Percentiles rank a stretch among this genome's conserved stretches.
These are phyloP conservation scores for Ceryle rudis DNA, from an alignment of 2,797 vertebrate genomes.

Conservation along the genomic window DNA sequence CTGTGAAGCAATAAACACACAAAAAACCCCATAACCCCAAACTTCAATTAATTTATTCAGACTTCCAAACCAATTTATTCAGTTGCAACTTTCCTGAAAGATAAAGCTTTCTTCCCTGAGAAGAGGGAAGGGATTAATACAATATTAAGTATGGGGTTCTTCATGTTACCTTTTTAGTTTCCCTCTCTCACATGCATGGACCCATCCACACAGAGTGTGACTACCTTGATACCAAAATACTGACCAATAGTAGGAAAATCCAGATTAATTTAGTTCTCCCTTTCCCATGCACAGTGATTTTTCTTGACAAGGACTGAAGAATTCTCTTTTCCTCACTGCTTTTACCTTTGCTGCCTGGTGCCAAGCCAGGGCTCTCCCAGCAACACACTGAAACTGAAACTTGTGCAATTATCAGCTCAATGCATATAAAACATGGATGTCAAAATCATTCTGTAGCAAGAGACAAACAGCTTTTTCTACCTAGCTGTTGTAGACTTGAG, in stretches of 20 bases:
- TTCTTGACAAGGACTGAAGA: background rate
- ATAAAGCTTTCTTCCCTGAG: background rate
- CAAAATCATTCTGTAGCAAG: background rate
- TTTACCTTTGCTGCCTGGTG: background rate
- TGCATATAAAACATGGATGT: background rate
- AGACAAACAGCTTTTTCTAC: background rate
- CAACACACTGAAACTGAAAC: background rate
- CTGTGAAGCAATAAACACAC: background rate
- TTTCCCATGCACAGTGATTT: background rate
- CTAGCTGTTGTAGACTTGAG: background rate
- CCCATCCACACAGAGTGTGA: background rate
- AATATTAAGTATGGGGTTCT: background rate
- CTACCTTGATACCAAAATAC: background rate
- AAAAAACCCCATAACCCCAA: background rate
- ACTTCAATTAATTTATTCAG: background rate
- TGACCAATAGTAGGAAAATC: conserved; percentile 27
- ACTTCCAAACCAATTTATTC: background rate
- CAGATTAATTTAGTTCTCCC: conserved; percentile 7
- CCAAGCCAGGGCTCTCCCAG: background rate
- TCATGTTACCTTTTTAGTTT: background rate
- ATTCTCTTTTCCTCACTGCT: background rate
- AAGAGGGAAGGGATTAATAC: background rate
- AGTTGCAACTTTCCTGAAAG: background rate
- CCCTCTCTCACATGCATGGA: background rate
- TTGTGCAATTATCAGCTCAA: background rate